Evolutionary conservation across 2,888 invertebrate genomes (phyloP).

Genomic region (Notodonta dromedarius): DNA sequence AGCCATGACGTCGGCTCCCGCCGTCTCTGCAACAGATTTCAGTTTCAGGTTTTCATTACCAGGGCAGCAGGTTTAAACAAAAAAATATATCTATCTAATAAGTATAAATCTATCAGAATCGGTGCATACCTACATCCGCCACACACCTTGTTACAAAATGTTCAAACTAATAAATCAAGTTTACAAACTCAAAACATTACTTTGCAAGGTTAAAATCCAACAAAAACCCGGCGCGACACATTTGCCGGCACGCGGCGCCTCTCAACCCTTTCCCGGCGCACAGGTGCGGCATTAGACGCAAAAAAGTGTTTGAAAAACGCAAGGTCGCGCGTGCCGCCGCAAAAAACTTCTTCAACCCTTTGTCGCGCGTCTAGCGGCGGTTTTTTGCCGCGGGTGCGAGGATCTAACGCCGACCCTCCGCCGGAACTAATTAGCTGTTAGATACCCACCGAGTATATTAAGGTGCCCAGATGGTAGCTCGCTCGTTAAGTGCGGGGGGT

Average conservation of each 20-base stretch:
- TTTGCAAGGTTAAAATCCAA: background rate
- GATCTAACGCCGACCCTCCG: slow-evolving; percentile 58
- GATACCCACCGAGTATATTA: slow-evolving; percentile 50
- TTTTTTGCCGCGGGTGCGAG: slow-evolving; percentile 47
- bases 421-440: slow-evolving; percentile 63
- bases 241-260: slow-evolving; percentile 2
- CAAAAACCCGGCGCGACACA: slow-evolving; percentile 1
- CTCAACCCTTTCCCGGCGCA: slow-evolving; percentile 36
- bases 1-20: slow-evolving; percentile 56
- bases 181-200: background rate
- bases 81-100: too few species aligned
- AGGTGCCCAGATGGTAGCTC: background rate
- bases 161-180: slow-evolving; percentile 2
- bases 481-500: background rate
- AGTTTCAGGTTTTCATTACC: background rate
- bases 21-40: slow-evolving; percentile 38
- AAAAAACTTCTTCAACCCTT: slow-evolving; percentile 59
- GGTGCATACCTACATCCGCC: background rate
- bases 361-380: slow-evolving; percentile 54
- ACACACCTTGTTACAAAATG: background rate
- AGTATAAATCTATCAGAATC: too few species aligned
- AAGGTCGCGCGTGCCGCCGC: slow-evolving; percentile 53
- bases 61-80: background rate
- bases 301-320: slow-evolving; percentile 50
- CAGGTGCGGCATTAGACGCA: slow-evolving; percentile 45